Conservation (phyloP, 2,797 vertebrate species). For the Merluccius polli region DNA sequence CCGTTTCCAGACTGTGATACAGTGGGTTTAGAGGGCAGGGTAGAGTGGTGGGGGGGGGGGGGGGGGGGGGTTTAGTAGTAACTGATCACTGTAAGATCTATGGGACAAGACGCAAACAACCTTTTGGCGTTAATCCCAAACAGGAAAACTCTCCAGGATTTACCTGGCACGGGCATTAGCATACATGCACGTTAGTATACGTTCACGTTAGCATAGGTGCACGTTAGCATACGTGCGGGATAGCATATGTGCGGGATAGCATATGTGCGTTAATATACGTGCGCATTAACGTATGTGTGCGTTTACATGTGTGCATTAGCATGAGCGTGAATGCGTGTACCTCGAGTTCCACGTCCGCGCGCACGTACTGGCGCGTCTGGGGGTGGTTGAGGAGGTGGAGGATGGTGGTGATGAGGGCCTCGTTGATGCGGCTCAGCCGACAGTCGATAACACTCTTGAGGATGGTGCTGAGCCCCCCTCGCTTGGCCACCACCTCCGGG, state of each 20-base stretch:
- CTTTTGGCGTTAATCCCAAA: slow-evolving; percentile 31
- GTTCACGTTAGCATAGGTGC: no score
- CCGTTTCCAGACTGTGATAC: slow-evolving; percentile 43
- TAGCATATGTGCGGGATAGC: no score
- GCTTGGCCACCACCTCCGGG: slow-evolving; percentile 93
- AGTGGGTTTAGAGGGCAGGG: not conserved
- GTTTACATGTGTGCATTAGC: slow-evolving; percentile 6
- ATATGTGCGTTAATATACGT: no score
- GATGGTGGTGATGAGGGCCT: slow-evolving; percentile 96
- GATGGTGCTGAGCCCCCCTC: slow-evolving; percentile 95
- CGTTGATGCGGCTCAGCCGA: slow-evolving; percentile 97
- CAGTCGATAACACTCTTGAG: slow-evolving; percentile 98
- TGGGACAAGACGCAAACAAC: slow-evolving; percentile 44
- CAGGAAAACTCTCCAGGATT: slow-evolving; percentile 17
- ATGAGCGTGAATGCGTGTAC: slow-evolving; percentile 54
- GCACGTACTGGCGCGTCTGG: slow-evolving; percentile 92
- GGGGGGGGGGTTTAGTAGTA: no score
- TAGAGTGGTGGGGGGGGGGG: no score
- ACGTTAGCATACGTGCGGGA: no score
- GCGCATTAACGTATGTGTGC: not conserved
- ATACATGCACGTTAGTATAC: not conserved
- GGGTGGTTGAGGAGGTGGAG: slow-evolving; percentile 98
- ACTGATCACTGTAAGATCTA: slow-evolving; percentile 55
- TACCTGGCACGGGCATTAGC: slow-evolving; percentile 12
- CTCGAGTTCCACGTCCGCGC: slow-evolving; percentile 94